Evolutionary conservation across 2,888 invertebrate genomes (phyloP).

Genomic region (Lasioglossum marginatum): DNA sequence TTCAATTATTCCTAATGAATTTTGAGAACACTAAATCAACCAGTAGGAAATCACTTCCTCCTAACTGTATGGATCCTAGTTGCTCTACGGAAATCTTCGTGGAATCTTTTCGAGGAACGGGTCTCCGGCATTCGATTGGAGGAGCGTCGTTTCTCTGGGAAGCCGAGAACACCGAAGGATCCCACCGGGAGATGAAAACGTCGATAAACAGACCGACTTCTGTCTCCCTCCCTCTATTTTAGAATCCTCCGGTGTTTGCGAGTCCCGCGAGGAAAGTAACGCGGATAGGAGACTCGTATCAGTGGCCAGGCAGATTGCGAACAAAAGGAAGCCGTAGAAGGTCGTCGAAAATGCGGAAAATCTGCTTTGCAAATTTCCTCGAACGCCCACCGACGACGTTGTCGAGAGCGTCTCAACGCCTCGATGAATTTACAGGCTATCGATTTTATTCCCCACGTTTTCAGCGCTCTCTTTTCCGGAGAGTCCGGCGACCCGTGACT

Average conservation of each 20-base stretch:
- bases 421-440: slow-evolving; percentile 59
- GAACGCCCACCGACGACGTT: neutral
- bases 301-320: slow-evolving; percentile 28
- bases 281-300: slow-evolving; percentile 45
- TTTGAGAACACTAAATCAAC: neutral
- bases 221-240: neutral
- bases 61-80: neutral
- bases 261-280: slow-evolving; percentile 36
- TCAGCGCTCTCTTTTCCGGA: slow-evolving; percentile 30
- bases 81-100: neutral
- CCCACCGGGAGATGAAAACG: slow-evolving; percentile 36
- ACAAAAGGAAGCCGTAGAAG: slow-evolving; percentile 14
- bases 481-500: slow-evolving; percentile 15
- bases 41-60: too few species aligned
- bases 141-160: neutral
- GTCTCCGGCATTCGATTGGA: neutral
- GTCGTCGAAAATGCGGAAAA: slow-evolving; percentile 59
- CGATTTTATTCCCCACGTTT: slow-evolving; percentile 55
- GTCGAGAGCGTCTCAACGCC: slow-evolving; percentile 56
- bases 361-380: slow-evolving; percentile 71
- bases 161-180: slow-evolving; percentile 1
- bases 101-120: neutral
- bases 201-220: slow-evolving; percentile 36
- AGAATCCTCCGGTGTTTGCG: slow-evolving; percentile 22
- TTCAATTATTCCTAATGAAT: neutral